Percentiles rank a stretch among this genome's conserved stretches.
phyloP scores from a whole-genome alignment of 2,113 vertebrate species.

The Scartelaos histophorus region DNA sequence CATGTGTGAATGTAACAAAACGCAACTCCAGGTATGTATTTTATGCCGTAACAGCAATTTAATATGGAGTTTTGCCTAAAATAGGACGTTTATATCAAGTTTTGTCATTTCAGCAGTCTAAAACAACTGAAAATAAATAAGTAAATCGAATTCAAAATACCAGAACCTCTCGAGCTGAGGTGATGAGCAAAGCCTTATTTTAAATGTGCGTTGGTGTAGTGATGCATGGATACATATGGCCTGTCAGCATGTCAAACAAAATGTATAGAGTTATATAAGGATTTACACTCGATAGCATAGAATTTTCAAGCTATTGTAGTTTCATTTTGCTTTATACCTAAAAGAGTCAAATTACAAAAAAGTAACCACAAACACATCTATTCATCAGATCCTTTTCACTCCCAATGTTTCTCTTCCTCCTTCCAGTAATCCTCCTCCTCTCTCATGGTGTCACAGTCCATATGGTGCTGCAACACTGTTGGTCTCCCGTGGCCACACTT shows the following conservation, averaged over 20 bases:
- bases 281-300: background rate
- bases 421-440: slow-evolving; percentile 63
- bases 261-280: background rate
- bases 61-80: no score
- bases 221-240: background rate
- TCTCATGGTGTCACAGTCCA: slow-evolving; percentile 73
- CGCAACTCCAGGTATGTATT: no score
- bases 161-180: background rate
- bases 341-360: background rate
- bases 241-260: background rate
- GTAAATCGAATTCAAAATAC: no score
- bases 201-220: background rate
- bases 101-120: no score
- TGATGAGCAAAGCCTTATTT: background rate
- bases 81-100: no score
- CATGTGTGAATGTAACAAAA: no score
- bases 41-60: no score
- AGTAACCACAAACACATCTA: background rate
- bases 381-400: slow-evolving; percentile 40
- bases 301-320: background rate
- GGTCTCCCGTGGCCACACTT: slow-evolving; percentile 80
- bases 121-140: background rate
- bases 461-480: slow-evolving; percentile 78
- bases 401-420: slow-evolving; percentile 45
- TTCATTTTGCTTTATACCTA: background rate